These are phyloP conservation scores for Calameuta filiformis DNA, from an alignment of 2,888 invertebrate species.

Conservation along the genomic window DNA sequence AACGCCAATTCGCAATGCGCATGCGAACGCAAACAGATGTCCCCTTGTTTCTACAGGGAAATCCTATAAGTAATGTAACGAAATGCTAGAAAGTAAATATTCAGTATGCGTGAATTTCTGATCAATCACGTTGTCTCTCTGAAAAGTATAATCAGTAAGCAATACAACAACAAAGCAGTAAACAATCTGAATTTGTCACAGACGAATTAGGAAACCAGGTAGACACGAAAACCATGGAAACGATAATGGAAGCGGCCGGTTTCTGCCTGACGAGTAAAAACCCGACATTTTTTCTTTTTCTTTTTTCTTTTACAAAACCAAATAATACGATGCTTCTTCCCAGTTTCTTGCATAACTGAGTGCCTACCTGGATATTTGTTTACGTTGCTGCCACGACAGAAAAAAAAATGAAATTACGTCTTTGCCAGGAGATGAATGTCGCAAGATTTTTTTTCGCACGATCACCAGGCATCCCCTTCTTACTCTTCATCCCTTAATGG, in stretches of 20 bases:
- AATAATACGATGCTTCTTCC: not conserved
- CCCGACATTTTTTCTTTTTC: not conserved
- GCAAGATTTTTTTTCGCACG: not conserved
- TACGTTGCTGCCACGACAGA: not conserved
- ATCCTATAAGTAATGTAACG: not conserved
- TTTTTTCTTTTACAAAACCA: not conserved
- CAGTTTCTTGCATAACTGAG: not conserved
- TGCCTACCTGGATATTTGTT: not conserved
- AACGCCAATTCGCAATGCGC: not conserved
- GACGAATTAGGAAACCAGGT: too few relatives aligned
- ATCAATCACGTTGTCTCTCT: not conserved
- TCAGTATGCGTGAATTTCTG: not conserved
- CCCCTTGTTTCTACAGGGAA: not conserved
- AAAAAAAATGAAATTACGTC: not conserved
- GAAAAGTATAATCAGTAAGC: not conserved
- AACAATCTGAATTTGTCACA: not conserved
- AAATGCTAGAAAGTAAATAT: not conserved
- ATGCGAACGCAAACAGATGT: not conserved
- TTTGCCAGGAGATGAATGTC: not conserved
- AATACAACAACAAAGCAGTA: not conserved
- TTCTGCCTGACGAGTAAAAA: not conserved
- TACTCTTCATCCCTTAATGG: not conserved
- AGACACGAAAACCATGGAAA: not conserved
- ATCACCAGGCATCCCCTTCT: not conserved
- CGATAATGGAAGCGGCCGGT: not conserved